Evolutionary conservation across 2,888 invertebrate genomes (phyloP).

Genomic region (Amphipoea oculea): DNA sequence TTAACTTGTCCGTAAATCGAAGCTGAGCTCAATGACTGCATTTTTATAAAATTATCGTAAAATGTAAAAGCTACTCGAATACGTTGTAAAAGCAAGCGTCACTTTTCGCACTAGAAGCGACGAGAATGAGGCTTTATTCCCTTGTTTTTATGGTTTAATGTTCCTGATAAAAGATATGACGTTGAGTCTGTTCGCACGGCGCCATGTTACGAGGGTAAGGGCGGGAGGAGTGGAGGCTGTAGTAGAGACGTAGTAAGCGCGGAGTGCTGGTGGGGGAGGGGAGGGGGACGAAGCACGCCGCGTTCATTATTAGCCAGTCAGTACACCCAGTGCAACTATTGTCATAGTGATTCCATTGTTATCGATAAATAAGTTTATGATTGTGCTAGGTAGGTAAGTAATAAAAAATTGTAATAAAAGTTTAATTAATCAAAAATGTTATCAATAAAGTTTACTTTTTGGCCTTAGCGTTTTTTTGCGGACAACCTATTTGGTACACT

Average conservation of each 20-base stretch:
- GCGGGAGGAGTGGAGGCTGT: slow-evolving; percentile 78
- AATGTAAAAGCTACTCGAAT: slow-evolving; percentile 75
- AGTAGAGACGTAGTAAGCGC: slow-evolving; percentile 84
- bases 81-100: slow-evolving; percentile 68
- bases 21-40: slow-evolving; percentile 76
- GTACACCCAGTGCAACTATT: slow-evolving; percentile 62
- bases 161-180: slow-evolving; percentile 19
- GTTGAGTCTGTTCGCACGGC: slow-evolving; percentile 47
- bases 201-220: slow-evolving; percentile 74
- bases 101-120: slow-evolving; percentile 13
- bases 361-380: slow-evolving; percentile 24
- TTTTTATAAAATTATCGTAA: slow-evolving; percentile 82
- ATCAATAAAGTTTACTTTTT: neutral
- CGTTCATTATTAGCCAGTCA: slow-evolving; percentile 80
- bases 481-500: neutral
- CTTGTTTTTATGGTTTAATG: slow-evolving; percentile 33
- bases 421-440: neutral
- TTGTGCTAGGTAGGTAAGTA: neutral
- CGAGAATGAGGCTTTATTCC: slow-evolving; percentile 32
- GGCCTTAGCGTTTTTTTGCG: neutral
- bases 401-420: neutral
- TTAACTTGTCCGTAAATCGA: slow-evolving; percentile 75
- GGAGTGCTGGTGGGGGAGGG: slow-evolving; percentile 63
- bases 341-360: slow-evolving; percentile 9
- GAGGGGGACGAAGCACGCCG: slow-evolving; percentile 64